Evolutionary conservation across 2,113 vertebrate genomes (phyloP), one percentile per base, ranked within the genome.

Genomic region (Mus spicilegus): DNA sequence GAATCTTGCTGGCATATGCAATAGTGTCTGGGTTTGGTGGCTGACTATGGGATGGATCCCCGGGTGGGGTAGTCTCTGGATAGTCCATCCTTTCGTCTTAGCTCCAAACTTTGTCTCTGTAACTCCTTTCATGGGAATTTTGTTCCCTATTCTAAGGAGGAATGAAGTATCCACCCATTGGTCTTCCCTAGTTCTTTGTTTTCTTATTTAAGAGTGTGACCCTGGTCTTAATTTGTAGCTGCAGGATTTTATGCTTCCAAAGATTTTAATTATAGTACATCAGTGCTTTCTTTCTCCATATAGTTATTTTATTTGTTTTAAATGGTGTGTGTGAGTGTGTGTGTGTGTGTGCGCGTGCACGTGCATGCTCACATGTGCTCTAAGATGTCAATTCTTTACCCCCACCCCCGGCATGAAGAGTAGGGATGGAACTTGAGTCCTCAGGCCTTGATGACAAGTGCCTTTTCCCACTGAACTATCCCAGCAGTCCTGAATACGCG

Each of bases 401-500:
- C 63, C 42, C 42, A 49, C 49, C 49, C 49, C 20, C n/a, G 9
- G 11, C 28, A 49, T 67, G 61, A 49, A 67, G 42, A 86, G 26
- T 26, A 33, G 16, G 39, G 39, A 22, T 42, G n/a, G n/a, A 33
- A 33, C 61, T 13, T 19, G 2, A 49, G 28, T 67, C 61, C 42
- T 67, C 16, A 65, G 17, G 17, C 42, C 81, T 67, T 67, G 26
- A 42, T 36, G 30, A 9, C 63, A 46, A 67, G 42, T 49, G 5
- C 84, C 61, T 86, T 67, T 86, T 67, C 42, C 28, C 63, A 22
- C 5, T 67, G 42, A 49, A 63, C 30, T 17, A 36, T 69, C 42
- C 46, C 42, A 49, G 10, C 30, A 87, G 46, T 11, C 2, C 19
- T 0, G 36, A 30, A n/a, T 56, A 11, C 54, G 0, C 49, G 63